Conservation (phyloP, 35 echinoderm and acorn worm species). For the Ophioderma brevispina region DNA sequence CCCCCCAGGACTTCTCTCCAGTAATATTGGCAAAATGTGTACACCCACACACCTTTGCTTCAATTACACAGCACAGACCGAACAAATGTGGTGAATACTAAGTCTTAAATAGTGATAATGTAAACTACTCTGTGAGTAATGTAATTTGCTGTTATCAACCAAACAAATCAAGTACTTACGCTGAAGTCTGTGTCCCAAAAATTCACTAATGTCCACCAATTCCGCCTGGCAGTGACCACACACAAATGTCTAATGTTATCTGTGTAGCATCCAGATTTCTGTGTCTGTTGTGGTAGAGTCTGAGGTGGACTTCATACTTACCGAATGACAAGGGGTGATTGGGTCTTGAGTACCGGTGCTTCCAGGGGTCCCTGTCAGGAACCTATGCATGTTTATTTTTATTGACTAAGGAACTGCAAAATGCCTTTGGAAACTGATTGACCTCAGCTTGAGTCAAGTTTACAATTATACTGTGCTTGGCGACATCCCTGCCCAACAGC, state of each 20-base stretch:
- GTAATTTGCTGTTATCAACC: too few relatives aligned
- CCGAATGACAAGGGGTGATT: not conserved
- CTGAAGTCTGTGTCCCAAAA: not conserved
- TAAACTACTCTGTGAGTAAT: not conserved
- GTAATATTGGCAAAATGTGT: not conserved
- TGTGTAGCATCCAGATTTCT: not conserved
- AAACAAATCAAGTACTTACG: constrained; percentile 7
- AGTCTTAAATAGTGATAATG: not conserved
- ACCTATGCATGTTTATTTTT: too few relatives aligned
- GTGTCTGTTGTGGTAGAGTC: not conserved
- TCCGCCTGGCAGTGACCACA: constrained; percentile 22
- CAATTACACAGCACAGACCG: not conserved
- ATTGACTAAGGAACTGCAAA: too few relatives aligned
- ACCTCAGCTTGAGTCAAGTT: too few relatives aligned
- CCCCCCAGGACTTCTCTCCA: not conserved
- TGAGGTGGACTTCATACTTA: not conserved
- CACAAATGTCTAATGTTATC: not conserved
- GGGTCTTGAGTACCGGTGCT: not conserved
- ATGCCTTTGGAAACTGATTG: too few relatives aligned
- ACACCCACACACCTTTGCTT: not conserved
- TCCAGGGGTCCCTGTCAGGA: too few relatives aligned
- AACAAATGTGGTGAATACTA: not conserved
- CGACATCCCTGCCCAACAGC: too few relatives aligned
- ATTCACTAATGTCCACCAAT: not conserved
- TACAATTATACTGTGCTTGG: too few relatives aligned